Base-by-base conservation (phyloP, 1,140 invertebrate species). In the Hylaeus anthracinus region DNA sequence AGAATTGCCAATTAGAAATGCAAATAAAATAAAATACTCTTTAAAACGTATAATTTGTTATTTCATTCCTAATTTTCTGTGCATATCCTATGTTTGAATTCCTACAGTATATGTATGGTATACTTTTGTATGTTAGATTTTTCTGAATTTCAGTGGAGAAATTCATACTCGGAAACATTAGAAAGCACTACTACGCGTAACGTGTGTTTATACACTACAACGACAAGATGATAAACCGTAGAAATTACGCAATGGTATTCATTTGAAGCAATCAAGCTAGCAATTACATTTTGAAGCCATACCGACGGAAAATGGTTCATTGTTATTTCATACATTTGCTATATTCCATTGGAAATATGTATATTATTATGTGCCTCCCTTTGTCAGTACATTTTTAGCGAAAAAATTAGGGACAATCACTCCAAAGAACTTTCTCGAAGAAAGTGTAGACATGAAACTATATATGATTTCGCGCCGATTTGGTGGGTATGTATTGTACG, bases 111-210 rank as follows among this genome's bases (percentile, higher is more conserved):
- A 39, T 39, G 45, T 14, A 48, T 26, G 26, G 43, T 15, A 4
- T 43, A 6, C 26, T 2, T n/a, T 12, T 1, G 2, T 1, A 6
- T 41, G 53, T 55, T 6, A 55, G 26, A 26, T 45, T 55, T 10
- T 15, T n/a, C 26, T 66, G 51, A 73, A 75, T 75, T 66, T 75
- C 37, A 66, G 67, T 37, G 3, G n/a, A 66, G 51, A 67, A 67
- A 75, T 67, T 75, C 26, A n/a, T 41, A 75, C 12, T 67, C 41
- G 63, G 2, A 75, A 64, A 12, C 26, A 45, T 58, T 75, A 66
- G 51, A 75, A 75, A 66, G 56, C 45, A 12, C 26, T 15, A 69
- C 26, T 41, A 15, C 9, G 43, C 45, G 66, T 70, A 77, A 77
- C 56, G 10, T 15, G 10, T 15, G n/a, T 14, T 10, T 51, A 43